Base-by-base conservation (phyloP, 30 jellyfish, hydroid and myxozoan genomes). In the Rhopilema esculentum region DNA sequence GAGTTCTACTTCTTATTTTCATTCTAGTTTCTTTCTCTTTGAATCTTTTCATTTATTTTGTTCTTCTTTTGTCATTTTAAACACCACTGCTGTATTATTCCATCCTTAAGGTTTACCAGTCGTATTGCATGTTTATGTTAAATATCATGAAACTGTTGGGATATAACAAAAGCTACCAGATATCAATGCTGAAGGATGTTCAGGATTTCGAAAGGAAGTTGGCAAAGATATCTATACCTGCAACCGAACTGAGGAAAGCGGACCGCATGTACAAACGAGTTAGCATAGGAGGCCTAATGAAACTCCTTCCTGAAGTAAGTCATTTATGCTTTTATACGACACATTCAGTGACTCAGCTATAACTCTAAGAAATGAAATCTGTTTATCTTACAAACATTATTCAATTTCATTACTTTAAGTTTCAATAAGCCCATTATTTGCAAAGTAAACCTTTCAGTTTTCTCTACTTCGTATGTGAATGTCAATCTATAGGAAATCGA, bases 221-320 rank as follows among this genome's bases (percentile, higher is more conserved):
- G 64, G 95, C 95, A 49, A 77, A 77, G 21, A 77, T 87, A 20
- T 69, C 32, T 30, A 27, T 87, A 62, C 24, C 95, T 8, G 4
- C 25, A 49, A 53, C 86, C 6, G 9, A 16, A 7, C 50, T 77
- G 53, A 69, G 95, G 19, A 51, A 87, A 15, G 62, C 49, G 4
- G 82, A 77, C n/a, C 53, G 32, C 21, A 74, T 77, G 20, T 26
- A 66, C 57, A 87, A 66, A 49, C 67, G 62, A 48, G 31, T 77
- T 64, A 76, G 79, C 22, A 1, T 77, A 2, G 66, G 52, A 1
- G 50, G 57, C 6, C 62, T 87, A 27, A 22, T 16, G 8, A 66
- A 29, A 19, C 49, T 87, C 25, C 17, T n/a, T 33, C 86, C 95
- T 20, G 87, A 87, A 86, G 94, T 86, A 50, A 28, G 75, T 65